Evolutionary conservation across 2,797 vertebrate species (phyloP).

Genomic region (Spinus pinus): DNA sequence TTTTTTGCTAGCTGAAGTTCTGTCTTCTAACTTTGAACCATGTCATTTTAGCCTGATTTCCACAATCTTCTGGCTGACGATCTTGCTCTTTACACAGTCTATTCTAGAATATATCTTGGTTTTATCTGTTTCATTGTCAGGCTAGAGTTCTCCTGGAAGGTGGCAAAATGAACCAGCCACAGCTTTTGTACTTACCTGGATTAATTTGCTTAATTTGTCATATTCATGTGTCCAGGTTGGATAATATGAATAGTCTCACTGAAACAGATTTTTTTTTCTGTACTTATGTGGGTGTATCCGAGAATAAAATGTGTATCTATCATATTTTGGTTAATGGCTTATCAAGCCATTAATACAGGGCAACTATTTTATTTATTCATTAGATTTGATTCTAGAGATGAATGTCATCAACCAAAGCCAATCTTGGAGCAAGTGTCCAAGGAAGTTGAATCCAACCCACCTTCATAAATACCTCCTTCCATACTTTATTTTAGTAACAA

Average conservation of each 20-base stretch:
- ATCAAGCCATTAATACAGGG: conserved; percentile 68
- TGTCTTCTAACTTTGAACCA: not conserved
- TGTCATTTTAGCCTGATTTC: not conserved
- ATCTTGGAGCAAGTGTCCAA: not conserved
- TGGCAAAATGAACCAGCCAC: not conserved
- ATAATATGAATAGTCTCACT: not conserved
- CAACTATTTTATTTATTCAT: conserved; percentile 49
- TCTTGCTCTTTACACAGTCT: not conserved
- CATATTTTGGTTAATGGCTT: conserved; percentile 2
- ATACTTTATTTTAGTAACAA: not conserved
- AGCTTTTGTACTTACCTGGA: not conserved
- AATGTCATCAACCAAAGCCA: not conserved
- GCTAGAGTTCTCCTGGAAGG: not conserved
- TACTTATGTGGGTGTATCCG: not conserved
- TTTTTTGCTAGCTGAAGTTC: not conserved
- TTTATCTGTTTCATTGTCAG: not conserved
- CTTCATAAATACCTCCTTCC: not conserved
- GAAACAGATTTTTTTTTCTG: not conserved
- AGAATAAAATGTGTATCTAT: not conserved
- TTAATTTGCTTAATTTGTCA: not conserved
- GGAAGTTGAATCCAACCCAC: not conserved
- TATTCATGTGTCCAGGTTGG: not conserved
- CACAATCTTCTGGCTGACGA: not conserved
- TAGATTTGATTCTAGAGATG: conserved; percentile 16
- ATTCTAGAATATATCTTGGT: not conserved